A percentile compares a stretch with the other conserved stretches of the same genome.
These are phyloP conservation scores for Sebastolobus alascanus DNA, from an alignment of 2,797 vertebrate genomes.

Conservation along the genomic window DNA sequence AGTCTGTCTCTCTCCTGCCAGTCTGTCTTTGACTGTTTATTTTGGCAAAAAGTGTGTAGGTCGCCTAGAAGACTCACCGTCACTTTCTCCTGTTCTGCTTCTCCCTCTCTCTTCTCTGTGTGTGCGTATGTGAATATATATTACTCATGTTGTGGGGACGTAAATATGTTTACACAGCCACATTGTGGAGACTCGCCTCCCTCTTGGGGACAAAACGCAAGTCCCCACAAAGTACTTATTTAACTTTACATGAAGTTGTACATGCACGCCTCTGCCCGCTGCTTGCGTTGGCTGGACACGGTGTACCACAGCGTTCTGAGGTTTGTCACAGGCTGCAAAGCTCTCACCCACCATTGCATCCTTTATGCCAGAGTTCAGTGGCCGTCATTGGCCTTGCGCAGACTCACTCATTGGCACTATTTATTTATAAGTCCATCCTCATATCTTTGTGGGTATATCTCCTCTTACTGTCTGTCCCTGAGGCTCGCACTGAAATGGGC, in stretches of 20 bases:
- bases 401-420: too few relatives aligned
- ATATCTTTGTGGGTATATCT: too few relatives aligned
- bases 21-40: constrained; percentile 19
- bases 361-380: neutral
- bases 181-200: neutral
- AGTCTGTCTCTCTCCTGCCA: neutral
- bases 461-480: too few relatives aligned
- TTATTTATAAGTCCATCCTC: too few relatives aligned
- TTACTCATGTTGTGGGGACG: neutral
- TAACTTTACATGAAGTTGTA: neutral
- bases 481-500: too few relatives aligned
- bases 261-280: neutral
- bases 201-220: neutral
- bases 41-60: constrained; percentile 25
- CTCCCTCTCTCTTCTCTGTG: neutral
- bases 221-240: neutral
- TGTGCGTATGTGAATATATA: constrained; percentile 1
- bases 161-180: neutral
- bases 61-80: neutral
- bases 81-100: neutral
- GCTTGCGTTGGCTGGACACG: neutral
- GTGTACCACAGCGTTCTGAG: neutral
- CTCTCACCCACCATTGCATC: neutral
- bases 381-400: neutral
- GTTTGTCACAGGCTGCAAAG: neutral